Percentiles rank a stretch among this genome's conserved stretches.
Conservation (phyloP, 2,113 vertebrate species). For the Sinosuthora webbiana region DNA sequence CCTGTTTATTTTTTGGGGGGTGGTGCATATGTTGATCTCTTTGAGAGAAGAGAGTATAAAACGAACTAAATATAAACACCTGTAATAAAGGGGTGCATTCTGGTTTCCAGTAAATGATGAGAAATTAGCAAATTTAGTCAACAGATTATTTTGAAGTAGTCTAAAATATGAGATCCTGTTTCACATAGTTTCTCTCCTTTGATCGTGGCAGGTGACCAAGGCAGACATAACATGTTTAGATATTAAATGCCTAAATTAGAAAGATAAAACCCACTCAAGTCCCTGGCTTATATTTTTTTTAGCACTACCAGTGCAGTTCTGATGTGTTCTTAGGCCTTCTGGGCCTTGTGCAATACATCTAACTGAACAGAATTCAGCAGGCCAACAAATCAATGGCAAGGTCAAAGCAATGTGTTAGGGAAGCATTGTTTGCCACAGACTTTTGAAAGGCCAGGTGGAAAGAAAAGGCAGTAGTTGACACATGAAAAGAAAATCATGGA, state of each 20-base stretch:
- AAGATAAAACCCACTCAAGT: background rate
- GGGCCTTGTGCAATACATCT: background rate
- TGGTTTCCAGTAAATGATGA: background rate
- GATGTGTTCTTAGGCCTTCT: background rate
- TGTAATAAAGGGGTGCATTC: background rate
- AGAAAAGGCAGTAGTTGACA: background rate
- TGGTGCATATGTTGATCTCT: fast-evolving
- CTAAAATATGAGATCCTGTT: background rate
- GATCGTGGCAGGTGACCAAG: background rate
- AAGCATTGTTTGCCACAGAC: background rate
- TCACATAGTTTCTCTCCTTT: background rate
- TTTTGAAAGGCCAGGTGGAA: background rate
- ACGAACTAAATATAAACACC: background rate
- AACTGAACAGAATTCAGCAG: background rate
- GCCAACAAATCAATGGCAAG: background rate
- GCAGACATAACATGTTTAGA: background rate
- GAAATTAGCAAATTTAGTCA: background rate
- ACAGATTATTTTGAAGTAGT: background rate
- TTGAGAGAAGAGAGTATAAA: background rate
- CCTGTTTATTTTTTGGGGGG: background rate
- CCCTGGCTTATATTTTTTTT: background rate
- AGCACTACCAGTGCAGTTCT: background rate
- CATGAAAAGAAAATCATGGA: background rate
- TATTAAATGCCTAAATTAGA: background rate
- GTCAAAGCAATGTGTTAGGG: background rate